Percentiles rank a stretch among this genome's conserved stretches.
Conservation (phyloP, 2,113 vertebrate genomes). For the Morphnarchus princeps region DNA sequence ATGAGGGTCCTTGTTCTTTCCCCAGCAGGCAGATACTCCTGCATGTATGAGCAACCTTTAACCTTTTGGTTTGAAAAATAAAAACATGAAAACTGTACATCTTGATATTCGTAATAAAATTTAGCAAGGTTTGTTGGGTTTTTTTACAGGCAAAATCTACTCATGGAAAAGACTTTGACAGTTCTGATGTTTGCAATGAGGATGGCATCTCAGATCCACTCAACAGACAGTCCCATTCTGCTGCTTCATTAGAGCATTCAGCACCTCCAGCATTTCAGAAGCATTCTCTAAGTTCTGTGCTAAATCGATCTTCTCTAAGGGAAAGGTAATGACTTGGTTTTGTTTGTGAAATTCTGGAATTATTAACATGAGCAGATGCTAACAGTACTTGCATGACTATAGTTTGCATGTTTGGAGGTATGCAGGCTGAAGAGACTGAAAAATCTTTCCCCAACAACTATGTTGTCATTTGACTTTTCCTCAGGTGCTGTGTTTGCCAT, state of each 20-base stretch:
- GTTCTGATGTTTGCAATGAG: constrained; percentile 53
- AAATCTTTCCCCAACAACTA: not conserved
- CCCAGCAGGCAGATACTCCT: not conserved
- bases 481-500: not conserved
- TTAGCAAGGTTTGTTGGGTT: not conserved
- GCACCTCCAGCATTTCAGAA: constrained; percentile 60
- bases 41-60: not conserved
- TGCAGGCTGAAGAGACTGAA: not conserved
- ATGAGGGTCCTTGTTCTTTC: not conserved
- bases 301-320: constrained; percentile 79
- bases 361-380: not conserved
- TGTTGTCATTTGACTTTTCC: not conserved
- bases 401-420: not conserved
- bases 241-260: constrained; percentile 41
- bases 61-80: not conserved
- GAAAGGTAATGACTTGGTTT: constrained; percentile 79
- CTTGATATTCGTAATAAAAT: not conserved
- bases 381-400: not conserved
- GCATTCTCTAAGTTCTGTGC: constrained; percentile 69
- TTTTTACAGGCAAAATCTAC: constrained; percentile 66
- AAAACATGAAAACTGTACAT: not conserved
- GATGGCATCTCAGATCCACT: constrained; percentile 14
- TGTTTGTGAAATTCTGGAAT: not conserved
- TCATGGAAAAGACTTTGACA: constrained; percentile 44
- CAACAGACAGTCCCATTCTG: constrained; percentile 23